phyloP scores from a whole-genome alignment of 2,113 vertebrate species.

The Thamnaconus septentrionalis region DNA sequence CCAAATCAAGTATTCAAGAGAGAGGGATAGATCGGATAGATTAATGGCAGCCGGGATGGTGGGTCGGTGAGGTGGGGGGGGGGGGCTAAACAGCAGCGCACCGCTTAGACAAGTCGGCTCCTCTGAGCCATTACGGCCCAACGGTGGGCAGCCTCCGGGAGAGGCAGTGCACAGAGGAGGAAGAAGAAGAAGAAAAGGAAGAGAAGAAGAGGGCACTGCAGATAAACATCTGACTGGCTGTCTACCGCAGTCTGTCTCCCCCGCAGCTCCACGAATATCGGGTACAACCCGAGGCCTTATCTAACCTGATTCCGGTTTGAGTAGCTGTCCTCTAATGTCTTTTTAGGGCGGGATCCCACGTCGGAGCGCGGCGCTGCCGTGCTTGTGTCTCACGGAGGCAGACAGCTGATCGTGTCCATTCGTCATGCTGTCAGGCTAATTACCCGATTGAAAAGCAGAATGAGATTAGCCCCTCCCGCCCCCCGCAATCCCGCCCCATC shows the following conservation, averaged over 20 bases:
- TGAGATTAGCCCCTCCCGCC: conserved; percentile 62
- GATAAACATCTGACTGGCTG: conserved; percentile 34
- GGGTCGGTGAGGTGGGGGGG: conserved; percentile 43
- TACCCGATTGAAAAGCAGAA: conserved; percentile 77
- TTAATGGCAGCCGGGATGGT: conserved; percentile 58
- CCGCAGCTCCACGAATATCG: conserved; percentile 28
- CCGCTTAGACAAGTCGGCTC: conserved; percentile 67
- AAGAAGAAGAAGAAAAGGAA: too few relatives aligned
- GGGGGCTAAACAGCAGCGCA: conserved; percentile 58
- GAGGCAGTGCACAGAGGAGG: neutral
- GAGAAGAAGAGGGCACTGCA: conserved; percentile 26
- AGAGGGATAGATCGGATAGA: conserved; percentile 52
- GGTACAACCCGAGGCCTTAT: conserved; percentile 12
- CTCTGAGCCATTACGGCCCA: conserved; percentile 57
- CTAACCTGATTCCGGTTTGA: conserved; percentile 53
- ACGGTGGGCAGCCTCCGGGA: conserved; percentile 44
- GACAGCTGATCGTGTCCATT: conserved; percentile 80
- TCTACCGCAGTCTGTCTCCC: conserved; percentile 1
- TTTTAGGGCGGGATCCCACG: conserved; percentile 60
- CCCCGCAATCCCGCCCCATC: conserved; percentile 22
- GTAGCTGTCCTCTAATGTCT: conserved; percentile 59
- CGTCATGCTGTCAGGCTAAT: conserved; percentile 83
- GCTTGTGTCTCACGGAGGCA: conserved; percentile 76
- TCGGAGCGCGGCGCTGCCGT: conserved; percentile 64
- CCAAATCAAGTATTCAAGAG: conserved; percentile 67